Evolutionary conservation across 2,888 invertebrate species (phyloP).

Genomic region (Acanthacorydalis orientalis): DNA sequence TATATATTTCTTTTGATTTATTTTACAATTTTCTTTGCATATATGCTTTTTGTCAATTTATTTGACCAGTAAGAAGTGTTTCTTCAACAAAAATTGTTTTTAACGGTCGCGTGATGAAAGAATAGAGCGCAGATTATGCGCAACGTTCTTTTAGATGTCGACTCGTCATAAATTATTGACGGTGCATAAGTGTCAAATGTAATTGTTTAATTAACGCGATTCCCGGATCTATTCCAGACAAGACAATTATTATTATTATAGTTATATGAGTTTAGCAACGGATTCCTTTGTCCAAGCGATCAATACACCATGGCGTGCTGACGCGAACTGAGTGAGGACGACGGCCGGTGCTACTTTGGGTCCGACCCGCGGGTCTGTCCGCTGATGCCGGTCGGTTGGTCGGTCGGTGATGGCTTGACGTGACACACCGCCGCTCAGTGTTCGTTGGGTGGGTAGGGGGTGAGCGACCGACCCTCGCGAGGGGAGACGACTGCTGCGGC

Average conservation of each 20-base stretch:
- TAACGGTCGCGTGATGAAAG: neutral
- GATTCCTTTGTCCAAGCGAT: conserved; percentile 30
- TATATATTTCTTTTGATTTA: too few species aligned
- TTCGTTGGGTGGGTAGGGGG: conserved; percentile 25
- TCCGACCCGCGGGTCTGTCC: conserved; percentile 14
- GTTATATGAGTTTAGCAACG: conserved; percentile 28
- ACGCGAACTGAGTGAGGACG: conserved; percentile 15
- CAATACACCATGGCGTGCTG: conserved; percentile 22
- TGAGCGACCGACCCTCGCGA: conserved; percentile 34
- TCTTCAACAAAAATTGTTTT: too few species aligned
- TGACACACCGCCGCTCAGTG: conserved; percentile 39
- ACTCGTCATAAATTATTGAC: conserved; percentile 8
- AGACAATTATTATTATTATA: conserved; percentile 8
- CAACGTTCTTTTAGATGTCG: conserved; percentile 3
- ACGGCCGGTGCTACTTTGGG: conserved; percentile 13
- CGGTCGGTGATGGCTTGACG: conserved; percentile 30
- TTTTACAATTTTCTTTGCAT: too few species aligned
- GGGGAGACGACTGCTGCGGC: conserved; percentile 30
- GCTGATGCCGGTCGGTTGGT: conserved; percentile 7
- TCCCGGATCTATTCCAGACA: neutral
- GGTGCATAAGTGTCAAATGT: conserved; percentile 17
- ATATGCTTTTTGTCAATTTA: too few species aligned
- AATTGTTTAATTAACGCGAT: conserved; percentile 9
- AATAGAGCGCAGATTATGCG: conserved; percentile 11
- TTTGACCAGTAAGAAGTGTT: too few species aligned